Base-by-base conservation (phyloP, 2,113 vertebrate genomes). In the Mustela lutreola region DNA sequence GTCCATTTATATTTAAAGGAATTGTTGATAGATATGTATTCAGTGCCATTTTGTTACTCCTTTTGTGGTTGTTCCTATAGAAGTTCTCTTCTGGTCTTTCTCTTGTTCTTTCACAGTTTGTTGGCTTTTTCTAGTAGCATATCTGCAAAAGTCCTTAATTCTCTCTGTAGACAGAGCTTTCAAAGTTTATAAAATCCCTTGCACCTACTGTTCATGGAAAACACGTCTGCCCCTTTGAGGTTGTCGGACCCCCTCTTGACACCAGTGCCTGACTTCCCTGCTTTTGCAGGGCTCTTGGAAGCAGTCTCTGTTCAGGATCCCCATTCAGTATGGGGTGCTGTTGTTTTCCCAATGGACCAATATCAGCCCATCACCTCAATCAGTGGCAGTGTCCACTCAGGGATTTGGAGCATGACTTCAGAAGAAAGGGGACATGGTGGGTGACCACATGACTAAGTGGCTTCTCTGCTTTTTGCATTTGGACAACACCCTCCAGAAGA, bases 261-360 rank as follows among this genome's bases (percentile, higher is more conserved):
- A 4, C 0, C 1, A 0, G 11, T 5, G 18, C 39, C 36, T 10
- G 8, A 16, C 24, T 33, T 62, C 5, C 0, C 1, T 4, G 4
- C 36, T 0, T 1, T 26, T 22, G 3, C 53, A 0, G 3, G 71
- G 5, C 12, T 15, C 36, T 24, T 31, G 4, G 67, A 24, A 24
- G 60, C 2, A 1, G 21, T 1, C 1, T 2, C 56, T 14, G 42
- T 11, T 10, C 33, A 16, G 0, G 4, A 85, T 19, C 56, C 24
- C 45, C 0, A 5, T 11, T 42, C 0, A 0, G 3, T 5, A 18
- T 62, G 56, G 42, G 22, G 7, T 53, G 28, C 16, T 28, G 14
- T 21, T 50, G 12, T 18, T 14, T 31, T 6, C 11, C 16, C 31
- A 7, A 11, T 11, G 0, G 11, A 15, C 0, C 15, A 67, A 2